phyloP scores from a whole-genome alignment of 2,113 vertebrate genomes.

The Mormyrus lacerda region DNA sequence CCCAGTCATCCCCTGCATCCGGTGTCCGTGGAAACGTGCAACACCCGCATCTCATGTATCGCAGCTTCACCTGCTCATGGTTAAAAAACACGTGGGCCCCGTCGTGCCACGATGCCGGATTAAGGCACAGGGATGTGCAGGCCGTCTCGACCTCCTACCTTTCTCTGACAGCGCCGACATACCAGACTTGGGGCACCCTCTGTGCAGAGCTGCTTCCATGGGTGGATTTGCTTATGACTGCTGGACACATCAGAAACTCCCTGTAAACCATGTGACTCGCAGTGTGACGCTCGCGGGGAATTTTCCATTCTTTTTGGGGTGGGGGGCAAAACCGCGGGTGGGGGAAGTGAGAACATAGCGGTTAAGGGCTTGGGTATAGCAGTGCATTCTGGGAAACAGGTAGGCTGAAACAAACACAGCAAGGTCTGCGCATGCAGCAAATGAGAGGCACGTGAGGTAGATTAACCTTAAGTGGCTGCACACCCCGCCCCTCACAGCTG shows the following conservation, averaged over 20 bases:
- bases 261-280: not conserved
- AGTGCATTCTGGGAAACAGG: not conserved
- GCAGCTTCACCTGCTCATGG: not conserved
- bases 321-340: not conserved
- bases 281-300: not conserved
- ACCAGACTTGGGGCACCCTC: not conserved
- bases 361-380: not conserved
- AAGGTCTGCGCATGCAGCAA: not conserved
- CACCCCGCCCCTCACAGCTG: not conserved
- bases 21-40: not conserved
- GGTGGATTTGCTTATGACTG: not conserved
- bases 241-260: not conserved
- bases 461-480: not conserved
- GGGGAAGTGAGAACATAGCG: not conserved
- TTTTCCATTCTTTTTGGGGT: too few relatives aligned
- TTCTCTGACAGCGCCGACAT: not conserved
- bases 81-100: not conserved
- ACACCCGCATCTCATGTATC: not conserved
- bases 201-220: not conserved
- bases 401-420: not conserved
- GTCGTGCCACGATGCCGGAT: not conserved
- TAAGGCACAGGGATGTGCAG: not conserved
- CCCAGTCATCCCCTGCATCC: not conserved
- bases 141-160: not conserved
- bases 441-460: not conserved